Conservation (phyloP, 2,113 vertebrate species). For the Phalacrocorax aristotelis region DNA sequence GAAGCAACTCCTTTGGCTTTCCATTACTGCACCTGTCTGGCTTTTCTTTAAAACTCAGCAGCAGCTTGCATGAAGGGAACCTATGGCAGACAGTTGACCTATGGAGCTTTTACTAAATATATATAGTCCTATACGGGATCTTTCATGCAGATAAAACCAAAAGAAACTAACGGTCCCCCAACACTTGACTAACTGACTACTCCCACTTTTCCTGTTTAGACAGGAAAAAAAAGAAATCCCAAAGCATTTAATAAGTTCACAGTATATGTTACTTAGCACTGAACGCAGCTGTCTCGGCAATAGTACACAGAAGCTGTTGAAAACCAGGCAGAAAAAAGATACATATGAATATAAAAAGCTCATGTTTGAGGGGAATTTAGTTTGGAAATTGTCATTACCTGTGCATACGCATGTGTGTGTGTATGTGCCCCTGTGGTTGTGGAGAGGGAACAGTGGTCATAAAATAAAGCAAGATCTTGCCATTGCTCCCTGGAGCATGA, state of each 20-base stretch:
- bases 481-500: neutral
- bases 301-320: neutral
- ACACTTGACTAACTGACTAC: neutral
- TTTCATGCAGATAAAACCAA: neutral
- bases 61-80: neutral
- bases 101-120: neutral
- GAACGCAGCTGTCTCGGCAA: neutral
- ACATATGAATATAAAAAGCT: neutral
- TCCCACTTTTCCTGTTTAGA: neutral
- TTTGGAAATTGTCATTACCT: neutral
- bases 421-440: neutral
- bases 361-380: neutral
- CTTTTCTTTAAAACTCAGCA: neutral
- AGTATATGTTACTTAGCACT: neutral
- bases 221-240: neutral
- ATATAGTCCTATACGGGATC: neutral
- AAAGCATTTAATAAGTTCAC: neutral
- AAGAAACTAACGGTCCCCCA: neutral
- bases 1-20: neutral
- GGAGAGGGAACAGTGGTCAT: neutral
- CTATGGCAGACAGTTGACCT: neutral
- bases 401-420: no score
- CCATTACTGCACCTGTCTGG: neutral
- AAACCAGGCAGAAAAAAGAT: neutral
- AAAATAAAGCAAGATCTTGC: neutral